phyloP scores from a whole-genome alignment of 1,140 invertebrate species.

The Drosophila sucinea region DNA sequence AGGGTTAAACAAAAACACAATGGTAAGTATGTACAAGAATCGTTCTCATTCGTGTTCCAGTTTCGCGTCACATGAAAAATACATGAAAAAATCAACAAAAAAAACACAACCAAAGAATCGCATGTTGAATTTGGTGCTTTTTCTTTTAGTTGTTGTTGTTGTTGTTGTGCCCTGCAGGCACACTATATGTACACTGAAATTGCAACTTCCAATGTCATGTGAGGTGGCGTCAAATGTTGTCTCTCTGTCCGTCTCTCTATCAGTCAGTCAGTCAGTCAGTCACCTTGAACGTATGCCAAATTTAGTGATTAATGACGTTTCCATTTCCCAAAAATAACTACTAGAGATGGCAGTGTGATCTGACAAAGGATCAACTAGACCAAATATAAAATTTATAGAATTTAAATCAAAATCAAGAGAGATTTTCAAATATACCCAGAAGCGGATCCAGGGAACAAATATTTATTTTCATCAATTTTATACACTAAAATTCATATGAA shows the following conservation, averaged over 20 bases:
- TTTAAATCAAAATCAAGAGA: neutral
- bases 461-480: too few species aligned
- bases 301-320: slow-evolving; percentile 68
- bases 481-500: too few species aligned
- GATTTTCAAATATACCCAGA: neutral
- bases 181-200: slow-evolving; percentile 4
- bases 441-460: too few species aligned
- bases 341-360: slow-evolving; percentile 44
- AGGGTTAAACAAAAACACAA: slow-evolving; percentile 49
- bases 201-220: slow-evolving; percentile 66
- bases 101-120: slow-evolving; percentile 26
- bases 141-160: slow-evolving; percentile 35
- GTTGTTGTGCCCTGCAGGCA: slow-evolving; percentile 7
- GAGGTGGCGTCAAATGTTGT: slow-evolving; percentile 37
- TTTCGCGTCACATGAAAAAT: slow-evolving; percentile 49
- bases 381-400: slow-evolving; percentile 4
- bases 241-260: slow-evolving; percentile 70
- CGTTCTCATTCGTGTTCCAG: slow-evolving; percentile 80
- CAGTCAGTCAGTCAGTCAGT: slow-evolving; percentile 57
- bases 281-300: slow-evolving; percentile 78
- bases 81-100: too few species aligned
- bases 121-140: slow-evolving; percentile 52
- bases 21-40: slow-evolving; percentile 49
- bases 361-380: slow-evolving; percentile 15
- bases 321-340: neutral